Evolutionary conservation across 2,113 vertebrate genomes (phyloP), one percentile per base, ranked within the genome.

Genomic region (Syrmaticus mikado): DNA sequence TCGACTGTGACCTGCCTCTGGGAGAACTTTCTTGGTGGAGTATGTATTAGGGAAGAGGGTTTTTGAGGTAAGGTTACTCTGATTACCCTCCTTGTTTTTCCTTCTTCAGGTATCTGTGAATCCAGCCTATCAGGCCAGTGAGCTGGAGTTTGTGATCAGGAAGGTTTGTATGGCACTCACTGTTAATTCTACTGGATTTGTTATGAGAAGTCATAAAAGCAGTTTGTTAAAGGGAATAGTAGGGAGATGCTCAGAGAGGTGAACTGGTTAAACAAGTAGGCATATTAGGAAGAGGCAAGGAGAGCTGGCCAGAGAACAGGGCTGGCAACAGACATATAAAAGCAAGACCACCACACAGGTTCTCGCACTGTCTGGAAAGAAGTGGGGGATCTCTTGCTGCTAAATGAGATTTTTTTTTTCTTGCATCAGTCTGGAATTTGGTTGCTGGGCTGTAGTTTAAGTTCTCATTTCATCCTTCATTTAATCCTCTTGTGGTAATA

Each of bases 61-160:
- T 84, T 83, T 75, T 36, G 89, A 61, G 57, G 61, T 21, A 48
- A 71, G 24, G 11, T 65, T 46, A 17, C 34, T 24, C 75, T 86
- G 71, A 90, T 72, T 41, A 38, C 10, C 21, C 8, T 61, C 85
- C 30, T 67, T 62, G 5, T 88, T 79, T 89, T 36, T 89, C 13
- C 13, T 58, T 88, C 14, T 45, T 67, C 65, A 99, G 99, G 99
- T 99, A 3, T 98, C 98, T 45, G 97, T 99, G 92, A 99, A 99
- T 94, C 99, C 99, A 66, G 99, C 98, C 11, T 99, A 99, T 96
- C 98, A 99, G 91, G 30, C 96, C 28, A 65, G 87, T 27, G 99
- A 99, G 79, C 91, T 98, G 92, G 98, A 99, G 93, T 98, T 97
- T 89, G 98, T 97, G 5, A 82, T 99, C 66, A 97, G 46, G 83